Conservation (phyloP, 2,113 vertebrate species). For the Phylloscopus trochiloides region DNA sequence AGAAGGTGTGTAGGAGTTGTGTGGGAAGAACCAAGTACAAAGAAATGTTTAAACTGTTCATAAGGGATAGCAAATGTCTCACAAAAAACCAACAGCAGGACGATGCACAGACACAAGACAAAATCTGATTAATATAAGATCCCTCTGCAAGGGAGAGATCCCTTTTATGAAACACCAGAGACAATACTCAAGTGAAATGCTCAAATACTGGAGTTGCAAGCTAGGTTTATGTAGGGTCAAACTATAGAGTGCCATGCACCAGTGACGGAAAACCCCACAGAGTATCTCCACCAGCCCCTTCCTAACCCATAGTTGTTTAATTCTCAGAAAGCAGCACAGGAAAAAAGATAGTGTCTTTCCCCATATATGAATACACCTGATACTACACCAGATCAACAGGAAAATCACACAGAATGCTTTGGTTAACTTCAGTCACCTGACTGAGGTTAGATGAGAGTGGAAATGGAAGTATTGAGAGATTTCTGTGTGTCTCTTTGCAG, state of each 20-base stretch:
- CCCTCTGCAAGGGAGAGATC: not conserved
- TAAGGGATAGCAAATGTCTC: not conserved
- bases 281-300: not conserved
- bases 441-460: not conserved
- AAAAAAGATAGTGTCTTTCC: not conserved
- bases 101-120: not conserved
- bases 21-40: slow-evolving; percentile 25
- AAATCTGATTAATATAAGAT: not conserved
- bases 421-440: not conserved
- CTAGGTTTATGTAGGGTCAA: too few relatives aligned
- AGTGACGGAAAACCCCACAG: not conserved
- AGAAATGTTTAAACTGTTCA: not conserved
- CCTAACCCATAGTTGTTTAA: not conserved
- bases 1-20: not conserved
- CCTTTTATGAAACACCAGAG: not conserved
- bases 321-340: not conserved
- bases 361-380: not conserved
- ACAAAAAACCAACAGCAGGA: not conserved
- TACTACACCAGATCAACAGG: not conserved
- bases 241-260: not conserved
- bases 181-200: not conserved
- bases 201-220: not conserved
- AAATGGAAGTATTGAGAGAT: not conserved
- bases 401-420: not conserved
- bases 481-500: not conserved